Conservation (phyloP, 2,888 invertebrate genomes). For the Melieria crassipennis region DNA sequence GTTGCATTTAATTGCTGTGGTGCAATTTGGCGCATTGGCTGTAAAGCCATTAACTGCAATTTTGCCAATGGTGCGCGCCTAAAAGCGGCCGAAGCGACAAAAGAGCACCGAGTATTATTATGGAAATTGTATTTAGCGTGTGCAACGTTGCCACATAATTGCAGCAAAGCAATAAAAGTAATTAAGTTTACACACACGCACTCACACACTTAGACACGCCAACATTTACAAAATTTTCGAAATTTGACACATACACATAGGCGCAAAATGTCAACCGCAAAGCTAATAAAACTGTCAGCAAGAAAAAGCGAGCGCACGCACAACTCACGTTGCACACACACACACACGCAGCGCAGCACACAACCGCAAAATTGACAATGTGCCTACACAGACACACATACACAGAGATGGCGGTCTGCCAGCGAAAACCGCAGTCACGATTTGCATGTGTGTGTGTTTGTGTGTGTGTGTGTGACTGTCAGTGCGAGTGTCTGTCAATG, state of each 20-base stretch:
- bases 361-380: slow-evolving; percentile 26
- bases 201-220: neutral
- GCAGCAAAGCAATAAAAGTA: slow-evolving; percentile 29
- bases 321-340: neutral
- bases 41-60: too few relatives aligned
- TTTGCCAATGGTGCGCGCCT: too few relatives aligned
- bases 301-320: neutral
- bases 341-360: slow-evolving; percentile 1
- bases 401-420: too few relatives aligned
- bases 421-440: neutral
- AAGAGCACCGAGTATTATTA: neutral
- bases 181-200: slow-evolving; percentile 10
- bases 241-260: neutral
- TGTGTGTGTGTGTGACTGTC: neutral
- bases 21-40: too few relatives aligned
- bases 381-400: slow-evolving; percentile 9
- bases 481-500: neutral
- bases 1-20: too few relatives aligned
- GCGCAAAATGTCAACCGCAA: slow-evolving; percentile 35
- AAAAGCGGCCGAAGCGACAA: too few relatives aligned
- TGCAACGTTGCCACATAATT: slow-evolving; percentile 11
- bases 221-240: neutral
- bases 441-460: neutral
- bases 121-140: neutral
- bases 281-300: slow-evolving; percentile 37